Base-by-base conservation (phyloP, 2,797 vertebrate genomes). In the Melanotaenia trifasciata region DNA sequence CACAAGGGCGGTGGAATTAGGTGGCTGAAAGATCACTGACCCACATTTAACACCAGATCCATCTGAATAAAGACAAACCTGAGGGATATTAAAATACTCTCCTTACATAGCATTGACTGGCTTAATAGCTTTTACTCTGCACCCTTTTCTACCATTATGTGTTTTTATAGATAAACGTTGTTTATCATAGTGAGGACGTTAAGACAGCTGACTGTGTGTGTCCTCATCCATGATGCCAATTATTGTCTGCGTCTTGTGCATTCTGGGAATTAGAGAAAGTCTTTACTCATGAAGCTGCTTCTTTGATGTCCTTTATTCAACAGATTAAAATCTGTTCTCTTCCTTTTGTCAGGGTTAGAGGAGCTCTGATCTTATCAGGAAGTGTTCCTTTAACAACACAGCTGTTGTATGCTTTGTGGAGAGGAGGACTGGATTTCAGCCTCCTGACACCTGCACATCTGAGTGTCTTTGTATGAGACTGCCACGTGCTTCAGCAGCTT, bases 101-200 rank as follows among this genome's bases (percentile, higher is more conserved):
- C 35, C 2, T 12, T 36, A 36, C 10, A 2, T 10, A 12, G 35
- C 11, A 36, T 12, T 36, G 35, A 36, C 11, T 12, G 35, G 35
- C 35, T 36, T 11, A 36, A 3, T 3, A 12, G 35, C 38, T 13
- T 51, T 24, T 51, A n/a, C 18, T 9, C 20, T 50, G 7, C 35
- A 22, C 35, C 16, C 28, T 32, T 56, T 58, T 28, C 70, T 35
- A 33, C 22, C 5, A 30, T 4, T 38, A 64, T 45, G 20, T 20
- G 20, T 83, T 72, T 80, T 72, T 62, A 54, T 58, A 58, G 59
- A 79, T 78, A 20, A 57, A 74, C 73, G 63, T 74, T 62, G 56
- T 75, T 67, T 38, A 75, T 56, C 62, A 26, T 9, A 20, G 56
- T 54, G 54, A 54, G 50, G n/a, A 79, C 74, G 56, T 43, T 51